phyloP scores from a whole-genome alignment of 1,140 invertebrate genomes.

The Pogonognathellus flavescens region DNA sequence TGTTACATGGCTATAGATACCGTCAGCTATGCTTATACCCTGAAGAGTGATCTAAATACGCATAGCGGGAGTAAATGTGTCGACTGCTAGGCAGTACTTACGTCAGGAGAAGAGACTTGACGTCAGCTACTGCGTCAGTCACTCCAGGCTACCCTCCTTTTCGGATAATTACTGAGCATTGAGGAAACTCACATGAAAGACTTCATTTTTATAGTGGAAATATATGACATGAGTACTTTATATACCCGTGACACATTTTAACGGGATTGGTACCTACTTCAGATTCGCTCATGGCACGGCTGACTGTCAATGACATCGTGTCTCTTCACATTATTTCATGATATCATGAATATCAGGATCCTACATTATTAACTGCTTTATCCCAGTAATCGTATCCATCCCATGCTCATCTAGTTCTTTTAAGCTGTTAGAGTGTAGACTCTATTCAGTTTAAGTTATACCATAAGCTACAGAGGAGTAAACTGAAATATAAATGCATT shows the following conservation, averaged over 20 bases:
- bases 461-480: no score
- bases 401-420: no score
- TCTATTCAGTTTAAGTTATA: no score
- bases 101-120: slow-evolving; percentile 62
- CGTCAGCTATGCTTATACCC: background rate
- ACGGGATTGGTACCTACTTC: no score
- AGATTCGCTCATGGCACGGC: background rate
- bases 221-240: background rate
- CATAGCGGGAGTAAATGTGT: slow-evolving; percentile 16
- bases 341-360: background rate
- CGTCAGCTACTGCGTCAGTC: slow-evolving; percentile 63
- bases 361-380: no score
- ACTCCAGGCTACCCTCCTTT: slow-evolving; percentile 35
- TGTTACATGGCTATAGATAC: no score
- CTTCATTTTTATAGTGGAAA: slow-evolving; percentile 10
- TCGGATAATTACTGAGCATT: slow-evolving; percentile 46
- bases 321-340: background rate
- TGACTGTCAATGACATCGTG: background rate
- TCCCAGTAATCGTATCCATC: no score
- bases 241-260: no score
- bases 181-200: slow-evolving; percentile 52
- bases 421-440: no score
- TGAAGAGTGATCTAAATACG: no score
- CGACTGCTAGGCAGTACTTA: background rate
- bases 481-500: no score